These are phyloP conservation scores for Rhynchonema sp. DNA, from an alignment of 2,888 invertebrate species.

Conservation along the genomic window DNA sequence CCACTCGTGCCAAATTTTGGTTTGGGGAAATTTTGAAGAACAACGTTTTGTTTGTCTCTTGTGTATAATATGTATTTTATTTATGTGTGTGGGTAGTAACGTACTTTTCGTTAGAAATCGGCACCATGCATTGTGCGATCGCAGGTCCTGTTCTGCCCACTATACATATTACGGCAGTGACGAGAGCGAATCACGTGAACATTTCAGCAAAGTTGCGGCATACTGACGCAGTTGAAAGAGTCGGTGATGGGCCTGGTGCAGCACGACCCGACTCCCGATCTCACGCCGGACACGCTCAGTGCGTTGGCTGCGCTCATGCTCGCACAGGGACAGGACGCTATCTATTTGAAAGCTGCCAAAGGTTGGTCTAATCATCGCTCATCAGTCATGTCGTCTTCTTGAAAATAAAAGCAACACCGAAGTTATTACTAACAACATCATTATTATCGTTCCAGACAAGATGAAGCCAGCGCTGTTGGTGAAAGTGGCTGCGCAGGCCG, in stretches of 20 bases:
- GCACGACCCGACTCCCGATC: conserved; percentile 84
- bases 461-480: conserved; percentile 87
- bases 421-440: background rate
- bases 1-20: too few relatives aligned
- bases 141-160: too few relatives aligned
- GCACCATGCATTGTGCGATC: too few relatives aligned
- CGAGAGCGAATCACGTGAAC: too few relatives aligned
- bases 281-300: conserved; percentile 69
- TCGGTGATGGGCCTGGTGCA: conserved; percentile 51
- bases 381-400: background rate
- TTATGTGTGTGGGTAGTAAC: too few relatives aligned
- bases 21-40: too few relatives aligned
- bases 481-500: conserved; percentile 71
- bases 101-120: too few relatives aligned
- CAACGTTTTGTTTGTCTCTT: too few relatives aligned
- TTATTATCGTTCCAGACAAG: conserved; percentile 41
- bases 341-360: conserved; percentile 63
- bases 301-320: conserved; percentile 72
- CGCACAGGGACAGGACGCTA: conserved; percentile 93
- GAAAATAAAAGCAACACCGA: too few relatives aligned
- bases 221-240: conserved; percentile 60
- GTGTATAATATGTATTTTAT: too few relatives aligned
- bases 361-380: conserved; percentile 21
- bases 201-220: conserved; percentile 70
- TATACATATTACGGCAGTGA: too few relatives aligned